Percentiles rank a stretch among this genome's conserved stretches.
These are phyloP conservation scores for Falco berigora DNA, from an alignment of 2,797 vertebrate genomes.

Conservation along the genomic window DNA sequence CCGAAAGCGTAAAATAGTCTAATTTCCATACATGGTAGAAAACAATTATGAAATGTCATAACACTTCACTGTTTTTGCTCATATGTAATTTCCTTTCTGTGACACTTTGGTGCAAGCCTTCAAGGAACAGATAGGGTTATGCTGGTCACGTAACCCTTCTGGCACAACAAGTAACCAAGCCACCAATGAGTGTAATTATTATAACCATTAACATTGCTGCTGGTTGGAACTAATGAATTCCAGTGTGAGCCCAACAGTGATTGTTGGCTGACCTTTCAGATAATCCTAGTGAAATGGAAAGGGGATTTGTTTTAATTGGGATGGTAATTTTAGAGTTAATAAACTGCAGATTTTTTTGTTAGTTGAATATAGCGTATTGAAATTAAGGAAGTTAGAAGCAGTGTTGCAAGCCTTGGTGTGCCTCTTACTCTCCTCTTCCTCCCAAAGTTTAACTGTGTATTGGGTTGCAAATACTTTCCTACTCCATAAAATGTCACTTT, in stretches of 20 bases:
- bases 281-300: constrained; percentile 8
- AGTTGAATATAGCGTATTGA: neutral
- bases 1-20: neutral
- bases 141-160: constrained; percentile 17
- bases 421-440: neutral
- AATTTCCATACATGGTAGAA: neutral
- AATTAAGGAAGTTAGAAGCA: neutral
- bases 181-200: constrained; percentile 20
- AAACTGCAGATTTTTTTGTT: neutral
- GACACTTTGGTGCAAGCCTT: neutral
- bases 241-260: neutral
- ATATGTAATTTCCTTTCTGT: neutral
- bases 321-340: constrained; percentile 13
- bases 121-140: constrained; percentile 29
- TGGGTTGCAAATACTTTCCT: neutral
- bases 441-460: neutral
- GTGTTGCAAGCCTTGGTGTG: neutral
- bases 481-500: neutral
- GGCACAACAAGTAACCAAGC: neutral
- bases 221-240: constrained; percentile 54
- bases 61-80: neutral
- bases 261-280: constrained; percentile 38
- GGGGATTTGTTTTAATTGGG: neutral
- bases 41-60: neutral
- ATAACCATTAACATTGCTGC: constrained; percentile 23